phyloP scores from a whole-genome alignment of 2,888 invertebrate species.

The Germaria angustata region DNA sequence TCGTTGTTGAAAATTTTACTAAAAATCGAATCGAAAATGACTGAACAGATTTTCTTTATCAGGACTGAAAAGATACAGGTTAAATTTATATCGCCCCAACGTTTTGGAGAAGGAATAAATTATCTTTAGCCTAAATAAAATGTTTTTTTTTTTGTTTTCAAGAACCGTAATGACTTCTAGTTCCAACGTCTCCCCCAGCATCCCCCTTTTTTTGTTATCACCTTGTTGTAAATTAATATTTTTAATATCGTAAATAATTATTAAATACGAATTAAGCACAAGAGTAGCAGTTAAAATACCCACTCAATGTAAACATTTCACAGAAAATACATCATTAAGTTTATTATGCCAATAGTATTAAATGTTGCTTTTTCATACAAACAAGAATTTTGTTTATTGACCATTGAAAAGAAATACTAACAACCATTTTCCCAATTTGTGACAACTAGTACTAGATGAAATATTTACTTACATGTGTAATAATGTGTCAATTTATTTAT shows the following conservation, averaged over 20 bases:
- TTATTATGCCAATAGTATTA: conserved; percentile 6
- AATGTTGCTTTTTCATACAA: conserved; percentile 4
- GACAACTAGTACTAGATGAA: conserved; percentile 7
- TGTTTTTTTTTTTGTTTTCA: no score
- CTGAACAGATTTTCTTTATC: no score
- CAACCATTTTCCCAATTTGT: conserved; percentile 22
- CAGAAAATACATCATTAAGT: conserved; percentile 6
- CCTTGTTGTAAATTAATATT: conserved; percentile 12
- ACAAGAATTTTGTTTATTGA: conserved; percentile 46
- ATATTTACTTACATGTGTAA: background rate
- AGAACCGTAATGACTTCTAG: no score
- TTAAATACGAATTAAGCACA: conserved; percentile 47
- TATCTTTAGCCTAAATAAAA: no score
- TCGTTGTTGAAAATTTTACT: no score
- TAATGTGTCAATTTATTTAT: background rate
- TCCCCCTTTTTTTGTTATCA: conserved; percentile 48
- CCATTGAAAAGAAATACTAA: conserved; percentile 46
- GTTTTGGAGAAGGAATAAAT: no score
- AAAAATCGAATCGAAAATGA: no score
- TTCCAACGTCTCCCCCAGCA: conserved; percentile 4
- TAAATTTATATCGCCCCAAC: no score
- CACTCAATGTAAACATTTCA: conserved; percentile 36
- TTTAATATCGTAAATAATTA: conserved; percentile 52
- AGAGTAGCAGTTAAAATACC: conserved; percentile 18
- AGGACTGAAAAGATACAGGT: no score